These are phyloP conservation scores for Drosophila kurseongensis DNA, from an alignment of 1,140 invertebrate genomes.

Conservation along the genomic window DNA sequence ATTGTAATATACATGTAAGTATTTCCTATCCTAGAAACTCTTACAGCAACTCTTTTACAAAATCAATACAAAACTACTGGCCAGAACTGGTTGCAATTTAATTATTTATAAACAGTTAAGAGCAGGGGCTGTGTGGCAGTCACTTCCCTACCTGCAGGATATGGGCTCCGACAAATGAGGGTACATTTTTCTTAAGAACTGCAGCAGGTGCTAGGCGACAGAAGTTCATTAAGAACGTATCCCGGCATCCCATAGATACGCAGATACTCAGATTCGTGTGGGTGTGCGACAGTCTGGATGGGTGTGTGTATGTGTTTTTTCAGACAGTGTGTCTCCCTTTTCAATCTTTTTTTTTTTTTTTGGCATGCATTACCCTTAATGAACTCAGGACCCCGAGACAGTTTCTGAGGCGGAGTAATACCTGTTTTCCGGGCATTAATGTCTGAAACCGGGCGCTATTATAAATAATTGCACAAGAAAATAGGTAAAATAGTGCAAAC, in stretches of 20 bases:
- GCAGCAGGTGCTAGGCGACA: slow-evolving; percentile 63
- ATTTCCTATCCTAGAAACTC: not conserved
- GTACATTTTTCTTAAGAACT: slow-evolving; percentile 63
- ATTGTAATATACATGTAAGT: too few relatives aligned
- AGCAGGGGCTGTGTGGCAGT: slow-evolving; percentile 25
- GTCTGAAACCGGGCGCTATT: slow-evolving; percentile 62
- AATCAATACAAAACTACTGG: slow-evolving; percentile 58
- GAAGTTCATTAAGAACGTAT: slow-evolving; percentile 57
- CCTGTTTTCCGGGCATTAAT: slow-evolving; percentile 44
- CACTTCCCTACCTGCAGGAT: slow-evolving; percentile 44
- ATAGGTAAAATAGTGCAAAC: slow-evolving; percentile 68
- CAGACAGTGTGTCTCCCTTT: slow-evolving; percentile 65
- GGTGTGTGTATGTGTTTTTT: slow-evolving; percentile 11
- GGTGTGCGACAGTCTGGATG: slow-evolving; percentile 8
- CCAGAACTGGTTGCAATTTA: slow-evolving; percentile 46
- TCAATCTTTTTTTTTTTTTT: slow-evolving; percentile 47
- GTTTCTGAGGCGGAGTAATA: slow-evolving; percentile 43
- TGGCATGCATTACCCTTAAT: slow-evolving; percentile 81
- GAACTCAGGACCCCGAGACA: slow-evolving; percentile 47
- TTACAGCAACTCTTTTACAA: slow-evolving; percentile 18
- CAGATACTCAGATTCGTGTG: slow-evolving; percentile 11
- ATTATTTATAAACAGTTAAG: slow-evolving; percentile 67
- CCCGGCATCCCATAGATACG: slow-evolving; percentile 34
- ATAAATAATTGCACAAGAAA: slow-evolving; percentile 82
- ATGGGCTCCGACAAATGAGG: slow-evolving; percentile 47